phyloP scores from a whole-genome alignment of 2,113 vertebrate species.

The Calyptommatus sinebrachiatus region DNA sequence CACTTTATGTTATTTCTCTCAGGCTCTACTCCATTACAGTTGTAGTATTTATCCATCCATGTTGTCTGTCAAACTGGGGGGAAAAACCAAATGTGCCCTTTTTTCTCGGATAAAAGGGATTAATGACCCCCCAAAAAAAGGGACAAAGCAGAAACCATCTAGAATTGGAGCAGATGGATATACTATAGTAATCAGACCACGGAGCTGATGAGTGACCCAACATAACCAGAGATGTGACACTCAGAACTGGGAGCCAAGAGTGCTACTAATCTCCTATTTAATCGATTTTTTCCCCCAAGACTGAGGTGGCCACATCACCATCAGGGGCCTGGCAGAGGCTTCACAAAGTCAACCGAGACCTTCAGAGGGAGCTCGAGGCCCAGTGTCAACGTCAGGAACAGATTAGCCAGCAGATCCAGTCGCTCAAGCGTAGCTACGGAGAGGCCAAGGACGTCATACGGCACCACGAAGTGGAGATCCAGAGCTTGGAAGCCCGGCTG shows the following conservation, averaged over 20 bases:
- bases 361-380: constrained; percentile 86
- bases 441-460: constrained; percentile 88
- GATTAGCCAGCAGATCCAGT: constrained; percentile 86
- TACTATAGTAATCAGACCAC: constrained; percentile 55
- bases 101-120: background rate
- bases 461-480: constrained; percentile 87
- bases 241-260: constrained; percentile 78
- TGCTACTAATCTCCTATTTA: constrained; percentile 90
- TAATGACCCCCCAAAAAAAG: constrained; percentile 41
- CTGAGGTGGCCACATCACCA: constrained; percentile 80
- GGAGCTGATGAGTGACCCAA: constrained; percentile 71
- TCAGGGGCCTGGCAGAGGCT: constrained; percentile 88
- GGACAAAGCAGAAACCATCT: constrained; percentile 52
- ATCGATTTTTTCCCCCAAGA: constrained; percentile 93
- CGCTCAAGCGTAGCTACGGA: constrained; percentile 86
- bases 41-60: constrained; percentile 65
- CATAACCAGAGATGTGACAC: constrained; percentile 90
- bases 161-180: constrained; percentile 60
- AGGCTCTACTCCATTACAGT: constrained; percentile 67
- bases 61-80: constrained; percentile 70
- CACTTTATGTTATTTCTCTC: constrained; percentile 44
- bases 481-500: constrained; percentile 85
- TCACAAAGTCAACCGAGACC: constrained; percentile 89
- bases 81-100: background rate
- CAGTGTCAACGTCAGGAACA: constrained; percentile 88